Evolutionary conservation across 2,888 invertebrate species (phyloP).

Genomic region (Epicampocera succincta): DNA sequence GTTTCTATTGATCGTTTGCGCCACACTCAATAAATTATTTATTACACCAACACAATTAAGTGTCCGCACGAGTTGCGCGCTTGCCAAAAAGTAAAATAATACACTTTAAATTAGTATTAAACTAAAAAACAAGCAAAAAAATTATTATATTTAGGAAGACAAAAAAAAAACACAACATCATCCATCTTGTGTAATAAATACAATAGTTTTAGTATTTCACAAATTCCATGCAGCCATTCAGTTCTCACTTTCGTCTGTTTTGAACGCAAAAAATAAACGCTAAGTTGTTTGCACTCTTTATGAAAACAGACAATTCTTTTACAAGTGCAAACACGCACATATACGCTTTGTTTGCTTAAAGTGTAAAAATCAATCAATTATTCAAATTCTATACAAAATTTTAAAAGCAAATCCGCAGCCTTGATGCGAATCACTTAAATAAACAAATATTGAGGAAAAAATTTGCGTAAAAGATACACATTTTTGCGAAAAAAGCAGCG

Average conservation of each 20-base stretch:
- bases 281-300: conserved; percentile 29
- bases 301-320: conserved; percentile 25
- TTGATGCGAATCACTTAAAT: conserved; percentile 47
- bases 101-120: background rate
- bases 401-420: conserved; percentile 29
- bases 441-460: conserved; percentile 27
- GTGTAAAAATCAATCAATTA: conserved; percentile 43
- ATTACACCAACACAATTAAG: background rate
- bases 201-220: background rate
- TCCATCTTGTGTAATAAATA: background rate
- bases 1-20: background rate
- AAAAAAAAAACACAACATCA: background rate
- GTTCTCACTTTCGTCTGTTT: conserved; percentile 34
- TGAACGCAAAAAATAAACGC: background rate
- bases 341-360: conserved; percentile 11
- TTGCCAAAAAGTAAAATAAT: conserved; percentile 31
- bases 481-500: too few relatives aligned
- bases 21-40: background rate
- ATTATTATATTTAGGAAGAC: background rate
- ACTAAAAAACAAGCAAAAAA: background rate
- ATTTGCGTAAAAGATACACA: too few relatives aligned
- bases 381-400: conserved; percentile 47
- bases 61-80: background rate
- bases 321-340: conserved; percentile 21
- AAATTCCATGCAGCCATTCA: conserved; percentile 5